Conservation (phyloP, 2,113 vertebrate species). For the Lutjanus erythropterus region DNA sequence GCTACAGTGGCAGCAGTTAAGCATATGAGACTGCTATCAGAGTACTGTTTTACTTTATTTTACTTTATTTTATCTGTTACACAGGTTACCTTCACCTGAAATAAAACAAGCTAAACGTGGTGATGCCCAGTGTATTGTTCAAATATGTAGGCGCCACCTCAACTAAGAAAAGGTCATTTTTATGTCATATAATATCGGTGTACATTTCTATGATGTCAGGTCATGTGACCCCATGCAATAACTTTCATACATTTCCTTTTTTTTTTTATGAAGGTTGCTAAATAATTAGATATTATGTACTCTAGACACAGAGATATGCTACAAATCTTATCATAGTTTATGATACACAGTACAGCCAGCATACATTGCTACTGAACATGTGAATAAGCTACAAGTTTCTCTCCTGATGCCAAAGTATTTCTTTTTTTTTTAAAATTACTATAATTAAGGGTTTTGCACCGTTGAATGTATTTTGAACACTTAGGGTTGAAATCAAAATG, state of each 20-base stretch:
- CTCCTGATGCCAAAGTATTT: slow-evolving; percentile 70
- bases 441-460: slow-evolving; percentile 22
- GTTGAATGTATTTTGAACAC: slow-evolving; percentile 54
- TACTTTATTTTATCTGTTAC: not conserved
- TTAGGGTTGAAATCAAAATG: slow-evolving; percentile 19
- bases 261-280: not conserved
- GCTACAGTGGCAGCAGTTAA: not conserved
- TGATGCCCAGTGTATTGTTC: not conserved
- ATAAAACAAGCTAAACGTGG: not conserved
- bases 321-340: not conserved
- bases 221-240: not conserved
- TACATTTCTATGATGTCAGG: not conserved
- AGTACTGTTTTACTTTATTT: too few relatives aligned
- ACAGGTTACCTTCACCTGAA: not conserved
- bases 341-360: not conserved
- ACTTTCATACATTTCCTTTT: not conserved
- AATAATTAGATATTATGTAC: not conserved
- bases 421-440: slow-evolving; percentile 9
- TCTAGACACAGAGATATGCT: not conserved
- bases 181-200: not conserved
- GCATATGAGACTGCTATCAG: not conserved
- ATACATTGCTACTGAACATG: slow-evolving; percentile 18
- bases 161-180: not conserved
- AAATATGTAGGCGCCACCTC: not conserved
- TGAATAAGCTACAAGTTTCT: slow-evolving; percentile 55